These are phyloP conservation scores for Synanthedon formicaeformis DNA, from an alignment of 2,888 invertebrate species.

Conservation along the genomic window DNA sequence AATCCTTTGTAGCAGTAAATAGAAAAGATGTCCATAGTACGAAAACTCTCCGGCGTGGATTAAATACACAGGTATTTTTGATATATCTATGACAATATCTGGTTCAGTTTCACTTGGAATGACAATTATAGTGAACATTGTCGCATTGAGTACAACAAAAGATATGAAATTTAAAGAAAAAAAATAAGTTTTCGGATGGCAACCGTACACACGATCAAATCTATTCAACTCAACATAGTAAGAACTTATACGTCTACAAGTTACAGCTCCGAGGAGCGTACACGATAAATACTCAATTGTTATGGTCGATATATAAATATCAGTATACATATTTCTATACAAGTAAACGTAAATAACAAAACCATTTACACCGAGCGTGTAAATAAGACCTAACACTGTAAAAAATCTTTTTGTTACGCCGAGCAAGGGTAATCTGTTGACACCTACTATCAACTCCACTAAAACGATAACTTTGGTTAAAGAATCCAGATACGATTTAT, in stretches of 20 bases:
- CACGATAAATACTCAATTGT: slow-evolving; percentile 14
- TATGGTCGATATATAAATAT: not conserved
- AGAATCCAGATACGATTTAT: slow-evolving; percentile 20
- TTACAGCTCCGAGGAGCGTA: slow-evolving; percentile 17
- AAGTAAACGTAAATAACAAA: not conserved
- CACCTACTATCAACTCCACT: slow-evolving; percentile 20
- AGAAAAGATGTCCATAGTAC: slow-evolving; percentile 36
- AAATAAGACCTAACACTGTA: not conserved
- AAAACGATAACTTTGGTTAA: slow-evolving; percentile 28
- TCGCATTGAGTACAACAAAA: slow-evolving; percentile 1
- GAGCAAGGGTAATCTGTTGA: slow-evolving; percentile 23
- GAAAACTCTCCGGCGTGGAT: slow-evolving; percentile 25
- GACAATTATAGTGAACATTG: not conserved
- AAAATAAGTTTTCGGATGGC: slow-evolving; percentile 21
- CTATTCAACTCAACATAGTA: slow-evolving; percentile 27
- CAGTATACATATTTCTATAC: not conserved
- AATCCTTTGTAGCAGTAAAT: slow-evolving; percentile 28
- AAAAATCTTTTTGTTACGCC: slow-evolving; percentile 5
- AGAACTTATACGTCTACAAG: slow-evolving; percentile 20
- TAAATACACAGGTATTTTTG: slow-evolving; percentile 14
- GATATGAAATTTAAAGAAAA: slow-evolving; percentile 17
- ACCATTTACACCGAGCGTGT: not conserved
- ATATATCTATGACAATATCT: not conserved
- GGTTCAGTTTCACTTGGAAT: not conserved
- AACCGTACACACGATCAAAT: slow-evolving; percentile 31